phyloP scores from a whole-genome alignment of 2,888 invertebrate genomes.

The Eulithis testata region DNA sequence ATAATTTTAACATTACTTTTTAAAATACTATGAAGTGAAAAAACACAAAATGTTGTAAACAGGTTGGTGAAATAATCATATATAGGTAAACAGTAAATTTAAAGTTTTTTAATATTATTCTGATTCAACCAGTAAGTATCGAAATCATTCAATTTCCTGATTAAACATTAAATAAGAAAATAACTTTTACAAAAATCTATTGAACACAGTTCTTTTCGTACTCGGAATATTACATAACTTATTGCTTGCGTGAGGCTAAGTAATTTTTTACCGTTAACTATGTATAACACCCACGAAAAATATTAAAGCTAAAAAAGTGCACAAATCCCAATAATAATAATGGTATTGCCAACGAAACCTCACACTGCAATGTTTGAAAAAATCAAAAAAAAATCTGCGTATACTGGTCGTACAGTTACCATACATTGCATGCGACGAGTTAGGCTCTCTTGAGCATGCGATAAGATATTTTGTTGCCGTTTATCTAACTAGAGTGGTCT shows the following conservation, averaged over 20 bases:
- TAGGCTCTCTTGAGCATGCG: too few relatives aligned
- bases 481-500: too few relatives aligned
- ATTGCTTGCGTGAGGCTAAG: neutral
- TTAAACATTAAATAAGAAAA: neutral
- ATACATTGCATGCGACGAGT: too few relatives aligned
- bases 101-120: neutral
- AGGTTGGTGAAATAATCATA: too few relatives aligned
- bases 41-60: too few relatives aligned
- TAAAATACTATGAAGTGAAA: too few relatives aligned
- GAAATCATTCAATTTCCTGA: neutral
- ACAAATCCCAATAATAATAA: neutral
- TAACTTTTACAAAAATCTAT: constrained; percentile 4
- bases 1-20: too few relatives aligned
- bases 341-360: neutral
- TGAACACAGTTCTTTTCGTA: constrained; percentile 15
- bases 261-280: neutral
- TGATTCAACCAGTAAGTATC: neutral
- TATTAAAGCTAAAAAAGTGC: neutral
- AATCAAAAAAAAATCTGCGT: too few relatives aligned
- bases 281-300: neutral
- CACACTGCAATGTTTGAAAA: neutral
- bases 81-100: too few relatives aligned
- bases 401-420: too few relatives aligned
- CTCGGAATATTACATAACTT: neutral
- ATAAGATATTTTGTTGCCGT: too few relatives aligned